phyloP scores from a whole-genome alignment of 2,797 vertebrate genomes.

The Gymnothorax reevesii region DNA sequence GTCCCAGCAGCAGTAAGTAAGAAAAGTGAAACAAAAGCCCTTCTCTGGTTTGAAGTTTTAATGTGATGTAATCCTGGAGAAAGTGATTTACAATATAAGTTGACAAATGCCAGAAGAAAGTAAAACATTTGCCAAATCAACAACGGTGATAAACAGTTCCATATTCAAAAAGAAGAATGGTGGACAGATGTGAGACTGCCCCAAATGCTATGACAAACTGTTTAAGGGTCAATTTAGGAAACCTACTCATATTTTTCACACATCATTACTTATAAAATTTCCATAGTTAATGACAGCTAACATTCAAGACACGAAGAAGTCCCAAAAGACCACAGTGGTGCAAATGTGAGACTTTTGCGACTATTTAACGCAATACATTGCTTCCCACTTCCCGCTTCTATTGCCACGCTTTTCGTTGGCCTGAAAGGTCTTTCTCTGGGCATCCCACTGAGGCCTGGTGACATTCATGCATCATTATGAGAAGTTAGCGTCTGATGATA shows the following conservation, averaged over 20 bases:
- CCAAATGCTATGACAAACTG: slow-evolving; percentile 50
- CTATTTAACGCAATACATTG: not conserved
- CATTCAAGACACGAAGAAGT: not conserved
- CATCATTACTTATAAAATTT: slow-evolving; percentile 1
- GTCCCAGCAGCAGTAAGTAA: slow-evolving; percentile 48
- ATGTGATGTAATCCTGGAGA: slow-evolving; percentile 56
- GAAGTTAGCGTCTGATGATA: slow-evolving; percentile 66
- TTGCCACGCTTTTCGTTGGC: slow-evolving; percentile 37
- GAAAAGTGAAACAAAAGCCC: slow-evolving; percentile 40
- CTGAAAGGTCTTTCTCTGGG: slow-evolving; percentile 51
- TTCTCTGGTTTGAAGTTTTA: slow-evolving; percentile 36
- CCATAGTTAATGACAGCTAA: not conserved
- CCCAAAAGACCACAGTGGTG: not conserved
- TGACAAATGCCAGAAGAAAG: slow-evolving; percentile 36
- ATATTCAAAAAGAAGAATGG: slow-evolving; percentile 57
- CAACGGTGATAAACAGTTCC: slow-evolving; percentile 53
- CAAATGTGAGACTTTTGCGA: not conserved
- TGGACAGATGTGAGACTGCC: slow-evolving; percentile 61
- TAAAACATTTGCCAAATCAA: slow-evolving; percentile 52
- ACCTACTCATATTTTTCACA: slow-evolving; percentile 41
- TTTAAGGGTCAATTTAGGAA: slow-evolving; percentile 40
- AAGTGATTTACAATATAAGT: slow-evolving; percentile 51
- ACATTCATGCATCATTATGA: slow-evolving; percentile 71
- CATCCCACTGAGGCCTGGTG: slow-evolving; percentile 54
- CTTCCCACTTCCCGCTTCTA: slow-evolving; percentile 27